Conservation (phyloP, 2,888 invertebrate species). For the Acrocyrtus sp. region DNA sequence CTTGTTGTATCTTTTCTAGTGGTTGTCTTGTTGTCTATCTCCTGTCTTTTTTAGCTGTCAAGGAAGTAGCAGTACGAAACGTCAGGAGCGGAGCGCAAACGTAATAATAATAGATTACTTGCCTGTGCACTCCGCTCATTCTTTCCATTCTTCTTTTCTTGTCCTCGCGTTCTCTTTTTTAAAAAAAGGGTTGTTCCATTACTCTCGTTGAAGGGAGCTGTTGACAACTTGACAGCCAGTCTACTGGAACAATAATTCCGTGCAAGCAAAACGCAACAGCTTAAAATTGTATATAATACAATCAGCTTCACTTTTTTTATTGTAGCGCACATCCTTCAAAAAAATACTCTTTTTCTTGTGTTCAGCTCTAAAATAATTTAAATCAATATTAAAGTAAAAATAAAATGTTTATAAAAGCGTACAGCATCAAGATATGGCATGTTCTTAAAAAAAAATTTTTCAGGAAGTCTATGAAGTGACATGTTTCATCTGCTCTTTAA, state of each 20-base stretch:
- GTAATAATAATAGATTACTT: neutral
- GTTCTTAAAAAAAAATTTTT: neutral
- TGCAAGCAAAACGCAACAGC: conserved; percentile 36
- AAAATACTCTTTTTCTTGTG: too few relatives aligned
- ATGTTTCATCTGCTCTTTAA: neutral
- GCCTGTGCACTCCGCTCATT: neutral
- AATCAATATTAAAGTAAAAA: too few relatives aligned
- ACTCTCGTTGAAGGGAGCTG: conserved; percentile 37
- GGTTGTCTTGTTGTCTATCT: conserved; percentile 13
- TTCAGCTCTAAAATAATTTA: too few relatives aligned
- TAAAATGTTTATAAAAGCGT: too few relatives aligned
- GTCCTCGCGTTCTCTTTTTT: too few relatives aligned
- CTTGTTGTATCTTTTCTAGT: neutral
- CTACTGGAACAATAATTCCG: neutral
- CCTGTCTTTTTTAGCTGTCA: conserved; percentile 15
- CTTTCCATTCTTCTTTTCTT: neutral
- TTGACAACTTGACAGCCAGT: conserved; percentile 42
- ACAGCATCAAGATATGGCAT: neutral
- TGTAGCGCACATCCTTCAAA: neutral
- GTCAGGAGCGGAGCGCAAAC: neutral
- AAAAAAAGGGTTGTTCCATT: neutral
- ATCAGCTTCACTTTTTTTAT: neutral
- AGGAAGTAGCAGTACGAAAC: conserved; percentile 12
- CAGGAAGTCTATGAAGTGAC: neutral
- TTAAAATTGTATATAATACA: conserved; percentile 5